Evolutionary conservation across 2,888 invertebrate species (phyloP).

Genomic region (Linnaemya vulpina): DNA sequence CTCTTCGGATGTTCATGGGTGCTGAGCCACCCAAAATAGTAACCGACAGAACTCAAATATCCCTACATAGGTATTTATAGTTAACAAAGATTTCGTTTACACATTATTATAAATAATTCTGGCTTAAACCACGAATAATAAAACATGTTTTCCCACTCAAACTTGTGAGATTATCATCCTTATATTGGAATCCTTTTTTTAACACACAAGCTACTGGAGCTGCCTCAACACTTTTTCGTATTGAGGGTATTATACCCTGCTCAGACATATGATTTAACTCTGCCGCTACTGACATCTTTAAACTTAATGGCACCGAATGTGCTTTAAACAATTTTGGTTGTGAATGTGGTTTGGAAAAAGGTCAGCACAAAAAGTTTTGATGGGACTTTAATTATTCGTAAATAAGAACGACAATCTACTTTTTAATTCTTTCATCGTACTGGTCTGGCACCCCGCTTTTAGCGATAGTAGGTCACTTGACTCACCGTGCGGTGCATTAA

Average conservation of each 20-base stretch:
- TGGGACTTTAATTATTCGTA: not conserved
- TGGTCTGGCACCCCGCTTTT: slow-evolving; percentile 25
- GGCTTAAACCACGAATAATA: slow-evolving; percentile 62
- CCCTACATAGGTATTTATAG: slow-evolving; percentile 74
- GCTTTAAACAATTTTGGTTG: slow-evolving; percentile 61
- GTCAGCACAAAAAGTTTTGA: slow-evolving; percentile 33
- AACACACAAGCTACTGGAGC: slow-evolving; percentile 56
- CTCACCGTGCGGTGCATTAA: not conserved
- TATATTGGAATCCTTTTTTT: slow-evolving; percentile 57
- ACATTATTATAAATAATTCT: slow-evolving; percentile 65
- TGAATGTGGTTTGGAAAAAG: too few relatives aligned
- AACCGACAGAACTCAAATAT: slow-evolving; percentile 41
- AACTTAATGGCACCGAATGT: slow-evolving; percentile 32
- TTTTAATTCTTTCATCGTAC: slow-evolving; percentile 42
- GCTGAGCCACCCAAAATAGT: slow-evolving; percentile 37
- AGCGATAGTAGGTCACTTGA: too few relatives aligned
- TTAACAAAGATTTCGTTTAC: slow-evolving; percentile 71
- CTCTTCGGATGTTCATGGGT: slow-evolving; percentile 42
- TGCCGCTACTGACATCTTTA: slow-evolving; percentile 36
- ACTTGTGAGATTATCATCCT: slow-evolving; percentile 59
- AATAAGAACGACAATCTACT: slow-evolving; percentile 49
- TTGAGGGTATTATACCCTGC: slow-evolving; percentile 7
- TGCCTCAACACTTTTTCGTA: slow-evolving; percentile 59
- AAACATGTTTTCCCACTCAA: slow-evolving; percentile 70
- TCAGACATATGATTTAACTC: slow-evolving; percentile 51